Conservation (phyloP, 2,113 vertebrate species). For the Turdus rufiventris region DNA sequence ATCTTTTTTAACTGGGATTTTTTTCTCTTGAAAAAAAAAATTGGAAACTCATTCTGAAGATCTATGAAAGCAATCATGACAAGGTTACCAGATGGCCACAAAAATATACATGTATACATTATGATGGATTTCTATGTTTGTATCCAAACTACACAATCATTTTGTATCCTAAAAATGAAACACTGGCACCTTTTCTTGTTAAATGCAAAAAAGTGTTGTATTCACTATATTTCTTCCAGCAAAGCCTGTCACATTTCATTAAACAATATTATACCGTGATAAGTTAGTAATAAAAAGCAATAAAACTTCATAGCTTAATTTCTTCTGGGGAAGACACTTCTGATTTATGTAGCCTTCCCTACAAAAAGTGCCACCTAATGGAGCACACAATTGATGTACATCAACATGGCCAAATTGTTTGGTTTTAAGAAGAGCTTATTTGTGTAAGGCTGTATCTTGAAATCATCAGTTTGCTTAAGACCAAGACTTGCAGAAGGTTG, state of each 20-base stretch:
- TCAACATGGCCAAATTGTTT: not conserved
- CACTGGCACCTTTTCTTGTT: not conserved
- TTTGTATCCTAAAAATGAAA: constrained; percentile 6
- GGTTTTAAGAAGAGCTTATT: not conserved
- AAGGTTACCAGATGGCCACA: not conserved
- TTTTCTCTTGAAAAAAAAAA: not conserved
- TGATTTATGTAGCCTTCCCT: constrained; percentile 17
- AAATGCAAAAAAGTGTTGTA: not conserved
- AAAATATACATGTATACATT: not conserved
- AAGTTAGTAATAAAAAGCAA: constrained; percentile 44
- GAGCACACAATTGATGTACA: not conserved
- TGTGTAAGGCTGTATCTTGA: not conserved
- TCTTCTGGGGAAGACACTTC: constrained; percentile 19
- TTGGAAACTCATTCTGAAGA: not conserved
- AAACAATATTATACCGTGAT: constrained; percentile 30
- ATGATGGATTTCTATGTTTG: not conserved
- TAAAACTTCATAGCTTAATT: constrained; percentile 38
- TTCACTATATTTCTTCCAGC: constrained; percentile 10
- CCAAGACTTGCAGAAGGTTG: not conserved
- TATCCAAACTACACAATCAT: not conserved
- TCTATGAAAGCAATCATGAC: not conserved
- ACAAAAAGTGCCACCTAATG: constrained; percentile 26
- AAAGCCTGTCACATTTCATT: constrained; percentile 42
- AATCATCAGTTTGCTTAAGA: not conserved
- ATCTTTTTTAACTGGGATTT: not conserved